A percentile compares a stretch with the other conserved stretches of the same genome.
phyloP scores from a whole-genome alignment of 2,797 vertebrate species.

The Intellagama lesueurii region DNA sequence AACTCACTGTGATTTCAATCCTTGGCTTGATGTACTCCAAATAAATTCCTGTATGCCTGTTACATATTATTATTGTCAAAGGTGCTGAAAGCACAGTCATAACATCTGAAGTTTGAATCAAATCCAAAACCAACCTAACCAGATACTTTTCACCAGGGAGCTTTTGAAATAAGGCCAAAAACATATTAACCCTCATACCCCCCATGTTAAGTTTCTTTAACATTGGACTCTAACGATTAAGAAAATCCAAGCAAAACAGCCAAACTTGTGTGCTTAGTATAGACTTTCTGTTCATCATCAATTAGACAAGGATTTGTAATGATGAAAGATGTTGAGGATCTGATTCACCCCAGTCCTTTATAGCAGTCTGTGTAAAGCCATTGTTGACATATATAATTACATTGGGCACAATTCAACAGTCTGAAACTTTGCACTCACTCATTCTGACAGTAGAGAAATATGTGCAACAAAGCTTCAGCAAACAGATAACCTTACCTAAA shows the following conservation, averaged over 20 bases:
- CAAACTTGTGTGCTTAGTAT: constrained; percentile 50
- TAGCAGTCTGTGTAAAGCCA: constrained; percentile 6
- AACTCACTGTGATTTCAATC: constrained; percentile 11
- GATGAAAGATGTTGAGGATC: constrained; percentile 14
- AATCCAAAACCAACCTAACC: constrained; percentile 63
- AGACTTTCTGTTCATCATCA: constrained; percentile 40
- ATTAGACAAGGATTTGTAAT: constrained; percentile 37
- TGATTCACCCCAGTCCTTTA: background rate
- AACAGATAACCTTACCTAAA: background rate
- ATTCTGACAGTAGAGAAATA: background rate
- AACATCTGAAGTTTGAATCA: constrained; percentile 63
- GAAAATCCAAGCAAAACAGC: constrained; percentile 38
- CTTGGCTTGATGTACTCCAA: constrained; percentile 26
- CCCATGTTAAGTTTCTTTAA: constrained; percentile 57
- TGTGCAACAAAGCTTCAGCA: background rate
- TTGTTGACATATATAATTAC: constrained; percentile 20
- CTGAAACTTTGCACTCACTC: background rate
- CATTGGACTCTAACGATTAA: constrained; percentile 61
- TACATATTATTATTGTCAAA: constrained; percentile 68
- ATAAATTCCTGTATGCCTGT: constrained; percentile 46
- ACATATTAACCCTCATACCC: constrained; percentile 16
- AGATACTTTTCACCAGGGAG: constrained; percentile 62
- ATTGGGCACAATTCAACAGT: background rate
- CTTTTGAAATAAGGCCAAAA: constrained; percentile 57
- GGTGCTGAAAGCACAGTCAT: constrained; percentile 66